Evolutionary conservation across 2,113 vertebrate genomes (phyloP).

Genomic region (Brachirus orientalis): DNA sequence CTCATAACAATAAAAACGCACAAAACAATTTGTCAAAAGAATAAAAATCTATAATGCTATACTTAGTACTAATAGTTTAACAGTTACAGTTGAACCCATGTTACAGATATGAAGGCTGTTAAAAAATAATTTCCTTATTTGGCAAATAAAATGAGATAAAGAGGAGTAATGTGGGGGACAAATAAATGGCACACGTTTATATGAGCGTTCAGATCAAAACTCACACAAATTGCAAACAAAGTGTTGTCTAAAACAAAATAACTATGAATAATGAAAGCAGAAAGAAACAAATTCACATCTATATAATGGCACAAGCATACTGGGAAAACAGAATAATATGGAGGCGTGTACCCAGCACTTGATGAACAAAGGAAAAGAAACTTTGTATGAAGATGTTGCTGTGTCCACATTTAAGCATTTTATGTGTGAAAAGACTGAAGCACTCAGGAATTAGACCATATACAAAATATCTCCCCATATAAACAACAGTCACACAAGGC

Average conservation of each 20-base stretch:
- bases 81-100: slow-evolving; percentile 43
- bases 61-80: slow-evolving; percentile 48
- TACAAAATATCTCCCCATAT: slow-evolving; percentile 93
- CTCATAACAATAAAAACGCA: slow-evolving; percentile 48
- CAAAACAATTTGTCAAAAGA: slow-evolving; percentile 35
- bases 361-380: slow-evolving; percentile 70
- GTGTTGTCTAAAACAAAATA: slow-evolving; percentile 63
- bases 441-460: slow-evolving; percentile 90
- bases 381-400: slow-evolving; percentile 80
- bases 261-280: slow-evolving; percentile 64
- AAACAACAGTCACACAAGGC: slow-evolving; percentile 98
- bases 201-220: slow-evolving; percentile 47
- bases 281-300: slow-evolving; percentile 71
- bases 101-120: slow-evolving; percentile 56
- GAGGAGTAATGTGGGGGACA: slow-evolving; percentile 8
- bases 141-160: slow-evolving; percentile 55
- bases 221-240: slow-evolving; percentile 63
- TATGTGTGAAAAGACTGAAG: slow-evolving; percentile 90
- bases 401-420: slow-evolving; percentile 88
- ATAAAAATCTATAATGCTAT: slow-evolving; percentile 54
- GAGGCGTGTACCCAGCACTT: slow-evolving; percentile 76
- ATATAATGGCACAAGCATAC: slow-evolving; percentile 75
- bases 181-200: slow-evolving; percentile 70
- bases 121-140: slow-evolving; percentile 61
- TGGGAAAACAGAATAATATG: slow-evolving; percentile 58